phyloP scores from a whole-genome alignment of 2,888 invertebrate genomes.

The Amiota minor region DNA sequence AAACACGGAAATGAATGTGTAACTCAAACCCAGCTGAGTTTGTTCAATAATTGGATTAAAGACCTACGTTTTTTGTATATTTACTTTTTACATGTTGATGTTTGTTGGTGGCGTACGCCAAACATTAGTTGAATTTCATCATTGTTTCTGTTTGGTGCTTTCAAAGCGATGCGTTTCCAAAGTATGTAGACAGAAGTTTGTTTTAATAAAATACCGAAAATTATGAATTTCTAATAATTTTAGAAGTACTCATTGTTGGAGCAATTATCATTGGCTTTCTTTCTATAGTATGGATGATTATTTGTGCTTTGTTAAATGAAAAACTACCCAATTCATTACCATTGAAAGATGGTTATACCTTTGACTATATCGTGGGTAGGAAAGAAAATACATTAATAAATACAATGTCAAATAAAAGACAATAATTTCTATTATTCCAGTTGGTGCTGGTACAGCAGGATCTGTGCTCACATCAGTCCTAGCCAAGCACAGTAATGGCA shows the following conservation, averaged over 20 bases:
- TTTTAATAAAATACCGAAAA: not conserved
- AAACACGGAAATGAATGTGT: no score
- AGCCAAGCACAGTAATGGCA: constrained; percentile 75
- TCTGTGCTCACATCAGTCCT: constrained; percentile 81
- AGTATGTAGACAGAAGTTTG: constrained; percentile 49
- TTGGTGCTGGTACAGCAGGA: constrained; percentile 83
- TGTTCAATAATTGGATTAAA: constrained; percentile 50
- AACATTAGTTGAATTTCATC: constrained; percentile 55
- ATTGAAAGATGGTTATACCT: constrained; percentile 53
- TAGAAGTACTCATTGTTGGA: constrained; percentile 58
- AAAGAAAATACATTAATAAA: not conserved
- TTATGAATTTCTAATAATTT: not conserved
- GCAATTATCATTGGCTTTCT: constrained; percentile 56
- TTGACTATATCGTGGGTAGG: constrained; percentile 71
- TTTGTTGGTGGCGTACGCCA: not conserved
- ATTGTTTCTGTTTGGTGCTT: constrained; percentile 33
- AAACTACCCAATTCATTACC: constrained; percentile 58
- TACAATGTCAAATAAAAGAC: not conserved
- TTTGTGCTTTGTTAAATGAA: constrained; percentile 58
- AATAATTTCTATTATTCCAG: constrained; percentile 68
- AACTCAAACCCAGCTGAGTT: no score
- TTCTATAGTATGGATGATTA: constrained; percentile 56
- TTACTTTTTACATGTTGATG: no score
- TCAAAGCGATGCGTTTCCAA: constrained; percentile 49
- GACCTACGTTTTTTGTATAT: constrained; percentile 4